phyloP scores from a whole-genome alignment of 2,888 invertebrate genomes.

The Xylota segnis region DNA sequence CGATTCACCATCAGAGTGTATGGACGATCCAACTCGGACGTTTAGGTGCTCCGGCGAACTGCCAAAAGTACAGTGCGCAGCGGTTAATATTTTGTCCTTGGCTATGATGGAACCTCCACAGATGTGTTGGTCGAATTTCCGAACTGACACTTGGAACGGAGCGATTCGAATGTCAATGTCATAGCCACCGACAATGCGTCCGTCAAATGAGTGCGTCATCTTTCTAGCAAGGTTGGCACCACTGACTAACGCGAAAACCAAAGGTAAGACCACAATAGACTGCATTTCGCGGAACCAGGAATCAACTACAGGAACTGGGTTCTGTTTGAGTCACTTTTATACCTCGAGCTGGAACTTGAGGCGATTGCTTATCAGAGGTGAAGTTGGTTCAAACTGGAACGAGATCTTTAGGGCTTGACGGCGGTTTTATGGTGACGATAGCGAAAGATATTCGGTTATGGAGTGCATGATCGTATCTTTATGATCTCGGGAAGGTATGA shows the following conservation, averaged over 20 bases:
- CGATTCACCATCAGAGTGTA: background rate
- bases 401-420: too few relatives aligned
- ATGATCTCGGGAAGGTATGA: too few relatives aligned
- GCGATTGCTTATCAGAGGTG: too few relatives aligned
- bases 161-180: background rate
- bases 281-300: too few relatives aligned
- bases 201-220: background rate
- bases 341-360: too few relatives aligned
- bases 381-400: too few relatives aligned
- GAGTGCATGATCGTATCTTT: too few relatives aligned
- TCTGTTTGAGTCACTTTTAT: too few relatives aligned
- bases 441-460: too few relatives aligned
- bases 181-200: slow-evolving; percentile 36
- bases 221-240: background rate
- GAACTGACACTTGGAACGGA: slow-evolving; percentile 36
- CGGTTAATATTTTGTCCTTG: slow-evolving; percentile 34
- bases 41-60: background rate
- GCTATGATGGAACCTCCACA: slow-evolving; percentile 46
- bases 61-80: slow-evolving; percentile 26
- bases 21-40: slow-evolving; percentile 17
- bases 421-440: too few relatives aligned
- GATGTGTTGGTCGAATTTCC: background rate
- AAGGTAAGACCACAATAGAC: background rate
- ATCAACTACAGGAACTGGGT: too few relatives aligned
- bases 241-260: background rate